Base-by-base conservation (phyloP, 2,888 invertebrate genomes). In the Tinea pellionella region DNA sequence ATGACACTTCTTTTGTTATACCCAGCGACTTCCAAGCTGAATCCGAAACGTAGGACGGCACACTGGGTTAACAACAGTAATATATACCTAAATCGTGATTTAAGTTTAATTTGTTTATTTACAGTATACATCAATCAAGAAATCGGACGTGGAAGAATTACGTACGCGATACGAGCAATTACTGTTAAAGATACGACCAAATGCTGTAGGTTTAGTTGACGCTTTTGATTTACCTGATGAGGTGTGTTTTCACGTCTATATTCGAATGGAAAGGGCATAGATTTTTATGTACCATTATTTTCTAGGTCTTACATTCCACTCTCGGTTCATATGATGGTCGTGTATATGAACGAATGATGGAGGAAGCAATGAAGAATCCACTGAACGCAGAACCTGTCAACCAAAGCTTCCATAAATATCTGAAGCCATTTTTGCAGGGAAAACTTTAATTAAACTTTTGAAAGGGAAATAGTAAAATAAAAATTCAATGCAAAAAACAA, bases 201-300 rank as follows among this genome's bases (percentile, higher is more conserved):
- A 97, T 74, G 96, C 96, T 0, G 93, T 98, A 0, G 93, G 93
- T 0, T 85, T 98, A 30, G 97, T 97, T 0, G 98, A 98, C 76
- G 92, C 94, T 11, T 98, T 97, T 71, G 97, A 97, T 72, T 90
- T 93, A 60, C 89, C 91, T 47, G 96, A 96, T 74, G 92, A 92
- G 73, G 90, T 94, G 61, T 37, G 63, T 62, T 58, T 24, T 29
- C 13, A 47, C 18, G 15, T 24, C 37, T 9, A 37, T 9, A 37
- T 2, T 37, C 2, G 2, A 37, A 37, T 37, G 2, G 9, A 37
- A 37, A 37, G n/a, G 2, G 9, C 6, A 9, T 37, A 2, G 3
- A 6, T 2, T 37, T 37, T 37, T 37, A 24, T 24, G 6, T 3
- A 24, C 24, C 9, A 37, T 37, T 37, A 37, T 6, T 55, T 3